Evolutionary conservation across 1,140 invertebrate genomes (phyloP).

Genomic region (Anadara kagoshimensis): DNA sequence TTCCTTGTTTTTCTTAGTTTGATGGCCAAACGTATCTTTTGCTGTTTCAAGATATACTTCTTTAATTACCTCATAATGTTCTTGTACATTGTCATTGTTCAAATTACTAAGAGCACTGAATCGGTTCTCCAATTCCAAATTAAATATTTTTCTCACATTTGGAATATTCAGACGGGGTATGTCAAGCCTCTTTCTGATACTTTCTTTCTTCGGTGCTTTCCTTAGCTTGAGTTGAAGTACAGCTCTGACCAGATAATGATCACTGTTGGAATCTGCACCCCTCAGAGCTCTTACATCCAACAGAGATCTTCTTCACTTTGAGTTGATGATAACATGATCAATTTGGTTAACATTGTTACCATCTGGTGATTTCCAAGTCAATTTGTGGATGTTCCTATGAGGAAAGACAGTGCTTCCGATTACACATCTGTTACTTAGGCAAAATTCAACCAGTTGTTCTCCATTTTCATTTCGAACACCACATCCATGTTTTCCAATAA

Average conservation of each 20-base stretch:
- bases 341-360: not conserved
- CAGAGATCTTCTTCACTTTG: not conserved
- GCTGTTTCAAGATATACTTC: not conserved
- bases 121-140: conserved; percentile 7
- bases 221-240: conserved; percentile 29
- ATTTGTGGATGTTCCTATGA: conserved; percentile 6
- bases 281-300: not conserved
- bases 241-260: conserved; percentile 37
- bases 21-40: not conserved
- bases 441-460: conserved; percentile 5
- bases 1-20: conserved; percentile 3
- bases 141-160: not conserved
- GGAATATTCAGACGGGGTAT: not conserved
- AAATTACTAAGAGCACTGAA: conserved; percentile 8
- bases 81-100: not conserved
- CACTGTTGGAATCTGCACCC: conserved; percentile 30
- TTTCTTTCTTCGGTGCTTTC: not conserved
- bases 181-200: not conserved
- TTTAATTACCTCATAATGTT: not conserved
- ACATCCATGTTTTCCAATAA: conserved; percentile 26
- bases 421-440: conserved; percentile 4
- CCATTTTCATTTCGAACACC: conserved; percentile 4
- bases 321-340: not conserved
- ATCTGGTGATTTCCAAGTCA: conserved; percentile 16
- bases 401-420: not conserved